Conservation (phyloP, 2,797 vertebrate species). For the Gobionotothen gibberifrons region DNA sequence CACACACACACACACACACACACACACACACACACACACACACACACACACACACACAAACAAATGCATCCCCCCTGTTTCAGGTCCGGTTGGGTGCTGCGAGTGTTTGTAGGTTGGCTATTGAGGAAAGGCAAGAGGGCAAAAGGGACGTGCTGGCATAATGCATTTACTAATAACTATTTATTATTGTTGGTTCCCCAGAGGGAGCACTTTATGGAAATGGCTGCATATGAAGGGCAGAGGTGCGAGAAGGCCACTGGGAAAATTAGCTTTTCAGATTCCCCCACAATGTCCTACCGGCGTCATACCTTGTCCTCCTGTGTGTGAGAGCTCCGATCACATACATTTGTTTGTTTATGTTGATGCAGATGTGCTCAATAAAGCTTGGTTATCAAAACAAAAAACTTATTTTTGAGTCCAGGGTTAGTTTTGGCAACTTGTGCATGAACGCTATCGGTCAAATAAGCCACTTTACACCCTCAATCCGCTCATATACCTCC, state of each 20-base stretch:
- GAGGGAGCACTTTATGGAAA: constrained; percentile 83
- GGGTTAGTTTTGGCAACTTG: constrained; percentile 19
- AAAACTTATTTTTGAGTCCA: constrained; percentile 11
- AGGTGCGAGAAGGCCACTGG: constrained; percentile 69
- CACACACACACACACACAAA: constrained; percentile 31
- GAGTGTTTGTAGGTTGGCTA: constrained; percentile 75
- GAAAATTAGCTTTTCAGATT: constrained; percentile 81
- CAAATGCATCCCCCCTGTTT: constrained; percentile 53
- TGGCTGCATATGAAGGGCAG: constrained; percentile 76
- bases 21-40: constrained; percentile 27
- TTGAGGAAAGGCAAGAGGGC: constrained; percentile 75
- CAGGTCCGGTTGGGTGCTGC: constrained; percentile 68
- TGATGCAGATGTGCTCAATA: constrained; percentile 37
- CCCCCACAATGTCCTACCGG: constrained; percentile 62
- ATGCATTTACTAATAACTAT: constrained; percentile 87
- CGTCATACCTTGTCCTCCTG: constrained; percentile 47
- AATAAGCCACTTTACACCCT: constrained; percentile 39
- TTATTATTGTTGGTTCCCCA: constrained; percentile 83
- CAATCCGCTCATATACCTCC: constrained; percentile 76
- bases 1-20: constrained; percentile 35
- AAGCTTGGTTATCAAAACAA: constrained; percentile 38
- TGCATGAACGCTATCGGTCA: constrained; percentile 18
- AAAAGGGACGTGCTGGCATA: constrained; percentile 79
- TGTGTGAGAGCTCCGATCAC: constrained; percentile 45
- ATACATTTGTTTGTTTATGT: constrained; percentile 47